Conservation (phyloP, 2,888 invertebrate genomes). For the Metallyticus violacea region DNA sequence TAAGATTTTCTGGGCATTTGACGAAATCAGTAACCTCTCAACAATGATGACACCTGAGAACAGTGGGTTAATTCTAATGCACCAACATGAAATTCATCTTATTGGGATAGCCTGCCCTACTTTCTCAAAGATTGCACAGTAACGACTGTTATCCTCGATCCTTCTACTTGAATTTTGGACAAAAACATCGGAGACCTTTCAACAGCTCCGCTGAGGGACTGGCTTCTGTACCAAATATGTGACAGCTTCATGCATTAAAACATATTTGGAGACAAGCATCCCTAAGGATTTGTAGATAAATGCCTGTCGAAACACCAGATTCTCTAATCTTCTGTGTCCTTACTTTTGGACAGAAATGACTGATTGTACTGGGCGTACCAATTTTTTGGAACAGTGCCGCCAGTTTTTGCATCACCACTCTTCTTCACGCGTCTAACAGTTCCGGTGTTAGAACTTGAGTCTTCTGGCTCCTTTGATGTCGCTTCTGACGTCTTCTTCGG, state of each 20-base stretch:
- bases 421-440: conserved; percentile 27
- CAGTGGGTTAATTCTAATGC: background rate
- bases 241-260: background rate
- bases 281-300: background rate
- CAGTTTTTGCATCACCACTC: background rate
- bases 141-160: too few relatives aligned
- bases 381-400: background rate
- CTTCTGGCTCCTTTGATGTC: background rate
- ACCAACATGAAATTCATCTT: background rate
- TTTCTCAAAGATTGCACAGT: background rate
- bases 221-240: background rate
- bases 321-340: background rate
- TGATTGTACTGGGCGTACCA: conserved; percentile 24
- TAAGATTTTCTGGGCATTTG: too few relatives aligned
- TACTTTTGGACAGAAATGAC: conserved; percentile 6
- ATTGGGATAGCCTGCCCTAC: background rate
- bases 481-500: background rate
- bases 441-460: conserved; percentile 27
- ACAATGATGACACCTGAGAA: too few relatives aligned
- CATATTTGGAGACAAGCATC: background rate
- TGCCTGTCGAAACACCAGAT: background rate
- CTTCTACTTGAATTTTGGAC: background rate
- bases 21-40: too few relatives aligned
- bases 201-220: too few relatives aligned
- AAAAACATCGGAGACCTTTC: background rate